A percentile compares a stretch with the other conserved stretches of the same genome.
These are phyloP conservation scores for Micrasema longulum DNA, from an alignment of 1,140 invertebrate species.

Conservation along the genomic window DNA sequence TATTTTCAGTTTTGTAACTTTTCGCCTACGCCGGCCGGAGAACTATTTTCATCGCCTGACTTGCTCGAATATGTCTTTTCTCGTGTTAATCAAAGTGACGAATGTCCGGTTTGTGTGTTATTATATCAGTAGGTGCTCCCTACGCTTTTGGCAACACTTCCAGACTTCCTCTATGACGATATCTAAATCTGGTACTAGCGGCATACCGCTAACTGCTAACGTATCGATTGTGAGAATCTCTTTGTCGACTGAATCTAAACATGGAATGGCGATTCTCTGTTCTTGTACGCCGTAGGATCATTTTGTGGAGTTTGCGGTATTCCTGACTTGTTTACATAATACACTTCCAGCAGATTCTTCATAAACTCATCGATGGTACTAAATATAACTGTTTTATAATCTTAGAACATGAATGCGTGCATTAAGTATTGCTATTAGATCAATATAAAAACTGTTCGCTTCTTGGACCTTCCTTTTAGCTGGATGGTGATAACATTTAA, in stretches of 20 bases:
- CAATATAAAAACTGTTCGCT: too few species aligned
- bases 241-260: slow-evolving; percentile 23
- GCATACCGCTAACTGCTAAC: neutral
- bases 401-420: too few species aligned
- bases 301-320: neutral
- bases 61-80: neutral
- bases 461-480: too few species aligned
- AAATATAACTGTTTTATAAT: too few species aligned
- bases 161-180: slow-evolving; percentile 20
- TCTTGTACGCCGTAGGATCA: neutral
- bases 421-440: too few species aligned
- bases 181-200: slow-evolving; percentile 29
- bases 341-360: too few species aligned
- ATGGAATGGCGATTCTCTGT: neutral
- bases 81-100: too few species aligned
- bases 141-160: slow-evolving; percentile 20
- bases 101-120: slow-evolving; percentile 2
- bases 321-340: too few species aligned
- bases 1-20: neutral
- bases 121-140: slow-evolving; percentile 11
- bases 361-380: too few species aligned
- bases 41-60: neutral
- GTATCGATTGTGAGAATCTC: slow-evolving; percentile 23
- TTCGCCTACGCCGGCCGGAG: neutral
- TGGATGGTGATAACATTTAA: too few species aligned